These are phyloP conservation scores for Ganaspis sp. DNA, from an alignment of 1,140 invertebrate species.

Conservation along the genomic window DNA sequence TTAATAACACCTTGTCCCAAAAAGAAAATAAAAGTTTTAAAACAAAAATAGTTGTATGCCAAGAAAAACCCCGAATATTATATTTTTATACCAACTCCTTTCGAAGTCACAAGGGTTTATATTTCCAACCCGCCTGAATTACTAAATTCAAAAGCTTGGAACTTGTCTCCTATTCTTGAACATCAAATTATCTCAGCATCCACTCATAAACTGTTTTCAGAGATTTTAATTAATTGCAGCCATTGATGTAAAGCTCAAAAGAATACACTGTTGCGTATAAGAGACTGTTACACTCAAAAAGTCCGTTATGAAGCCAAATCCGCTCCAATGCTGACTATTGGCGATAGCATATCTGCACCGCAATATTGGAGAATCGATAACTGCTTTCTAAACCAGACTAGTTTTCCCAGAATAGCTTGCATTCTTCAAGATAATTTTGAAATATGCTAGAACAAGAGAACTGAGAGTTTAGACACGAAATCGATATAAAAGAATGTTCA, in stretches of 20 bases:
- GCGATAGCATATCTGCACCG: conserved; percentile 13
- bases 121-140: too few species aligned
- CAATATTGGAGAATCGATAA: conserved; percentile 26
- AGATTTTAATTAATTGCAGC: conserved; percentile 2
- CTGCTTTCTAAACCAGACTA: conserved; percentile 1
- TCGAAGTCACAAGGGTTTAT: too few species aligned
- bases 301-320: conserved; percentile 2
- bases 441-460: background rate
- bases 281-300: conserved; percentile 13
- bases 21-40: too few species aligned
- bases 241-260: background rate
- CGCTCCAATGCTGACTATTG: conserved; percentile 7
- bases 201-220: background rate
- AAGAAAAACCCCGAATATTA: too few species aligned
- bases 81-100: too few species aligned
- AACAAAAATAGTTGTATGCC: too few species aligned
- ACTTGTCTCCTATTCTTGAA: background rate
- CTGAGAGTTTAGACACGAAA: background rate
- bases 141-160: background rate
- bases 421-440: conserved; percentile 11
- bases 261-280: background rate
- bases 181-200: background rate
- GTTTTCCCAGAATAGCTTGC: conserved; percentile 5
- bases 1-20: too few species aligned
- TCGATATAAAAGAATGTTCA: conserved; percentile 7